Base-by-base conservation (phyloP, 2,113 vertebrate genomes). In the Delphinus delphis region DNA sequence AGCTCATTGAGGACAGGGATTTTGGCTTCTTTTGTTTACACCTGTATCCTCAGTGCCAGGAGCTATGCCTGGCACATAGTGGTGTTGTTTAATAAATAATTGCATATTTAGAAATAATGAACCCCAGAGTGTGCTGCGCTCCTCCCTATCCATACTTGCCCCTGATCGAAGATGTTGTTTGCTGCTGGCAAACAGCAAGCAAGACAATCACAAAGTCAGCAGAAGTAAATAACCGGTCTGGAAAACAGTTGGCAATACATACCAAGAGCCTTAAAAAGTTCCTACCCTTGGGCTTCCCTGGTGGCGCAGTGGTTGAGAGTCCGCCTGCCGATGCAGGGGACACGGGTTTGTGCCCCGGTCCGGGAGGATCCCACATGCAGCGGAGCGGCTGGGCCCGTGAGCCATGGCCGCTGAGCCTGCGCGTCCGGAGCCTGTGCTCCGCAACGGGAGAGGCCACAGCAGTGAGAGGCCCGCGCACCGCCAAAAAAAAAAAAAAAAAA, bases 81-180 rank as follows among this genome's bases (percentile, higher is more conserved):
- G 3, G 38, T 21, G 17, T 10, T 31, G 23, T 68, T 85, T 85
- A 85, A 71, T 44, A 47, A 80, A 33, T 33, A 81, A 25, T 33
- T 47, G 76, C 83, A 76, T 23, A 36, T 53, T 97, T 94, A 95
- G 77, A 96, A 98, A 96, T 83, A 92, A 97, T 55, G 67, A 93
- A 93, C 36, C 68, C 38, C 81, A 96, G 73, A 92, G 15, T 9
- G 73, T 71, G 67, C 88, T 83, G 68, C 31, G 81, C 91, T 98
- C 97, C 97, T 97, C 44, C 14, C 92, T 92, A 47, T 10, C 8
- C 18, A 85, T 14, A 58, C 44, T 33, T 11, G 68, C 6, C 8
- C 65, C 50, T 68, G 53, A 23, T 23, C 3, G 6, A 58, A 88
- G 36, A 50, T 50, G 18, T 28, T 62, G 26, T 17, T 60, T 85